Conservation (phyloP, 1,140 invertebrate genomes). For the Neocloeon triangulifer region DNA sequence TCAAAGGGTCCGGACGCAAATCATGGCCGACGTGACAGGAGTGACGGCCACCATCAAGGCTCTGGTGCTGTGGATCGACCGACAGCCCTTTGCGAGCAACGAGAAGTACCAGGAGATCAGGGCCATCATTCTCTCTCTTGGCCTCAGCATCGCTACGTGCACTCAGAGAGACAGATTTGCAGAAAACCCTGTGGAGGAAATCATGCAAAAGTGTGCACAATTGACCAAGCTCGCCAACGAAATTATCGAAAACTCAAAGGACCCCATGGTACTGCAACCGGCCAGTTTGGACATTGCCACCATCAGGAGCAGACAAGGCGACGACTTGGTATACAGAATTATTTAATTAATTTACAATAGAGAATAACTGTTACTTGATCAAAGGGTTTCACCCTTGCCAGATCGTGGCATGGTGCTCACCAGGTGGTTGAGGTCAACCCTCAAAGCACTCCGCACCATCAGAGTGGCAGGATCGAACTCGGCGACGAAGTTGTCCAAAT, state of each 20-base stretch:
- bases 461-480: slow-evolving; percentile 71
- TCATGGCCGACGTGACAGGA: slow-evolving; percentile 59
- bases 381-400: slow-evolving; percentile 61
- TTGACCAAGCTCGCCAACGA: slow-evolving; percentile 59
- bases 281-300: slow-evolving; percentile 66
- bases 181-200: slow-evolving; percentile 49
- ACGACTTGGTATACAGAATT: slow-evolving; percentile 39
- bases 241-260: slow-evolving; percentile 65
- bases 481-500: slow-evolving; percentile 86
- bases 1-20: slow-evolving; percentile 50
- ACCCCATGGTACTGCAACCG: slow-evolving; percentile 73
- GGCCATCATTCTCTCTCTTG: too few species aligned
- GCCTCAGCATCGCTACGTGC: slow-evolving; percentile 64
- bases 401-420: slow-evolving; percentile 66
- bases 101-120: too few species aligned
- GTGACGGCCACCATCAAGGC: slow-evolving; percentile 66
- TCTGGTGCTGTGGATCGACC: slow-evolving; percentile 67
- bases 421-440: slow-evolving; percentile 68
- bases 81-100: slow-evolving; percentile 18
- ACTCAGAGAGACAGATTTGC: slow-evolving; percentile 71
- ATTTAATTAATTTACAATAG: neutral
- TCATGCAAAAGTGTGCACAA: slow-evolving; percentile 40
- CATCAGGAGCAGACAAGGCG: slow-evolving; percentile 57
- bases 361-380: too few species aligned
- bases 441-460: slow-evolving; percentile 53